Evolutionary conservation across 2,797 vertebrate genomes (phyloP).

Genomic region (Aratinga solstitialis): DNA sequence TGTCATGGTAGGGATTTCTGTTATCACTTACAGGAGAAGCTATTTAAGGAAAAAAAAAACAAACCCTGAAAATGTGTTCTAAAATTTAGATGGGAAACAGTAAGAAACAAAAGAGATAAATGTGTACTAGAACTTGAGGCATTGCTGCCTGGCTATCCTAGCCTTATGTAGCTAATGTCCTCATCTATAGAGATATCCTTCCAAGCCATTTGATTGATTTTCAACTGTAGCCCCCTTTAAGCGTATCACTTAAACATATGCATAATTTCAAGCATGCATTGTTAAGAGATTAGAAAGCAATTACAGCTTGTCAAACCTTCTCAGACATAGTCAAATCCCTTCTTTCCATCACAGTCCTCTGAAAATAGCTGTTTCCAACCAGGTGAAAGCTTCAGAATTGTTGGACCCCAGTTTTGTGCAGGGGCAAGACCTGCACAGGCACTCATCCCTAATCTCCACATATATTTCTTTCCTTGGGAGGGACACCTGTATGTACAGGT

Average conservation of each 20-base stretch:
- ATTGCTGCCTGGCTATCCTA: neutral
- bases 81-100: neutral
- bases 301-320: constrained; percentile 51
- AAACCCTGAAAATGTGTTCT: neutral
- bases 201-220: neutral
- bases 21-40: neutral
- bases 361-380: neutral
- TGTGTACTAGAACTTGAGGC: neutral
- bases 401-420: neutral
- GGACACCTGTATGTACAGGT: fast-evolving
- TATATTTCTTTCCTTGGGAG: neutral
- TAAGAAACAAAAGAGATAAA: neutral
- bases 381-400: neutral
- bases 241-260: neutral
- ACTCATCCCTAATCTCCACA: neutral
- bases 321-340: constrained; percentile 47
- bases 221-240: neutral
- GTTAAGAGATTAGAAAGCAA: constrained; percentile 64
- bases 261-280: constrained; percentile 45
- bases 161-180: neutral
- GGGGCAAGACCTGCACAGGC: neutral
- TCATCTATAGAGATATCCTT: neutral
- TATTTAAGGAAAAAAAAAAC: neutral
- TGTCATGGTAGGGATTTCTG: neutral
- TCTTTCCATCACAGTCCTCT: constrained; percentile 23